Base-by-base conservation (phyloP, 2,888 invertebrate species). In the Acholoe squamosa region DNA sequence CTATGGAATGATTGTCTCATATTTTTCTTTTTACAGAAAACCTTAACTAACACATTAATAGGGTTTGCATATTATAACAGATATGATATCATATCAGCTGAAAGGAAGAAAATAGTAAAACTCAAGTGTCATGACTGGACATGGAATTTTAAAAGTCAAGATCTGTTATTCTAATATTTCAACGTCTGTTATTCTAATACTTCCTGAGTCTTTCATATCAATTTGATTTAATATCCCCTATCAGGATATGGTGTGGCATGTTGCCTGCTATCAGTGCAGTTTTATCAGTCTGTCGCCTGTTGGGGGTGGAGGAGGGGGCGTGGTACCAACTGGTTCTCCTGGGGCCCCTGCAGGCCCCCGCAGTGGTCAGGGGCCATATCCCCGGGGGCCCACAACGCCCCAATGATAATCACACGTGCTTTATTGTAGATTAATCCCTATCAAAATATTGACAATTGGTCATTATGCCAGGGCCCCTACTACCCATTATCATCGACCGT, bases 351-450 rank as follows among this genome's bases (percentile, higher is more conserved):
- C 25, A 34, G 77, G 34, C 77, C 77, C 77, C 25, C 33, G 3
- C 19, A 28, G 19, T 25, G 77, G 77, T 3, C 34, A 34, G 25
- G 31, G 25, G 34, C 77, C 77, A 28, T 31, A 28, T 34, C 77
- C 77, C 77, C 77, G 5, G 77, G 31, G 33, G 16, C 77, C 31
- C 12, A 5, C 33, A 1, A 77, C 25, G 25, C 34, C 33, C 3
- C 77, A 28, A 77, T n/a, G 77, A 77, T 77, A 77, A 77, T 33
- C 77, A 34, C 77, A 33, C 33, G 31, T 77, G 33, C 84, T 89
- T 89, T 71, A 89, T 71, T 67, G 33, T 89, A 89, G 89, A 89
- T 89, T 89, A 89, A 89, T 89, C 56, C 51, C 89, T 89, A 89
- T 89, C 89, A 89, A 89, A 89, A 89, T 89, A 89, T 89, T 89